These are phyloP conservation scores for Eupithecia subumbrata DNA, from an alignment of 2,888 invertebrate species.

Conservation along the genomic window DNA sequence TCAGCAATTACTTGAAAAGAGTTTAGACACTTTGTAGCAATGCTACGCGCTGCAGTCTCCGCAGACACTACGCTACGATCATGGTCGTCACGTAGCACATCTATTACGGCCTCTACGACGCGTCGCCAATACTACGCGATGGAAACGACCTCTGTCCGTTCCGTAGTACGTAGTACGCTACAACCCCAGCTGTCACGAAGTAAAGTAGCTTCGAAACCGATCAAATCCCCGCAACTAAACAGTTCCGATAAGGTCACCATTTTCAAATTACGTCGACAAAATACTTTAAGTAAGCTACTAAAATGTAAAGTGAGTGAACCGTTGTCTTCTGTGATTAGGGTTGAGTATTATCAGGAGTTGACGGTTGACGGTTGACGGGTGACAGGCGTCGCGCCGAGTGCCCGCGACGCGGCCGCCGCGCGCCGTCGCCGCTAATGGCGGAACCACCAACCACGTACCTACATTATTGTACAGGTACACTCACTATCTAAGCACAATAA, in stretches of 20 bases:
- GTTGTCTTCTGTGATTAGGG: conserved; percentile 6
- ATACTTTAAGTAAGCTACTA: background rate
- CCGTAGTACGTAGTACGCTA: background rate
- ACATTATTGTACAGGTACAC: background rate
- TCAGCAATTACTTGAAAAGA: no score
- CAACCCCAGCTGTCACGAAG: background rate
- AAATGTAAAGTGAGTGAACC: conserved; percentile 4
- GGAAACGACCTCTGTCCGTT: background rate
- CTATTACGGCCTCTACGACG: background rate
- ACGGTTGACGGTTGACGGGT: background rate
- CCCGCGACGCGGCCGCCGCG: background rate
- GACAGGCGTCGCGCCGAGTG: conserved; percentile 1
- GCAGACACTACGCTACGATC: background rate
- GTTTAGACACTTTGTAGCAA: background rate
- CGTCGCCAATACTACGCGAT: background rate
- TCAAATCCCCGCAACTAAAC: background rate
- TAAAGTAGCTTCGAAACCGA: background rate
- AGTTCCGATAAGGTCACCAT: background rate
- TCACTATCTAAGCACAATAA: background rate
- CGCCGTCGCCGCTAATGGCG: background rate
- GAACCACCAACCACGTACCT: background rate
- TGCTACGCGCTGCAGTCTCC: background rate
- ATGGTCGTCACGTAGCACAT: background rate
- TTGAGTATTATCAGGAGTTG: background rate
- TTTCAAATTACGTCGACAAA: background rate